Percentiles rank a stretch among this genome's conserved stretches.
Evolutionary conservation across 2,888 invertebrate species (phyloP).

Genomic region (Heteromyza rotundicornis): DNA sequence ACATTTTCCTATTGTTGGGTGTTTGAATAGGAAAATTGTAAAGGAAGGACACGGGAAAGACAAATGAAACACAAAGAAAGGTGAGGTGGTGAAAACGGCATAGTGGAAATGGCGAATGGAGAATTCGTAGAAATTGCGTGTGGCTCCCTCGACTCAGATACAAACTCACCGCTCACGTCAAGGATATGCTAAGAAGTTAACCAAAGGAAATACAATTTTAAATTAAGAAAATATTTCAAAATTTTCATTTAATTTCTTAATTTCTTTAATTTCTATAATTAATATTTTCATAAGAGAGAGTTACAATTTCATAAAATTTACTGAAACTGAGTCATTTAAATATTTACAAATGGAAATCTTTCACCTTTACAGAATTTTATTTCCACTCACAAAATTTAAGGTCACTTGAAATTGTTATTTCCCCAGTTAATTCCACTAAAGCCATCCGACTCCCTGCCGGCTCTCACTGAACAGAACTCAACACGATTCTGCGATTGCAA

Average conservation of each 20-base stretch:
- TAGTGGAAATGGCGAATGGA: neutral
- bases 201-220: neutral
- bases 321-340: too few species aligned
- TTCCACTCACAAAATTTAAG: too few species aligned
- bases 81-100: neutral
- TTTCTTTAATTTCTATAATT: too few species aligned
- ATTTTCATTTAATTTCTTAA: too few species aligned
- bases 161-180: neutral
- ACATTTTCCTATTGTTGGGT: neutral
- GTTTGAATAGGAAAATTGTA: neutral
- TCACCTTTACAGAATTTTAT: too few species aligned
- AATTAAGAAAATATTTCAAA: neutral
- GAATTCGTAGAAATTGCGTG: neutral
- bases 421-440: neutral
- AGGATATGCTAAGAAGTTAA: neutral
- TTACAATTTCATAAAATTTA: neutral
- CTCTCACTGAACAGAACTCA: too few species aligned
- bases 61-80: neutral
- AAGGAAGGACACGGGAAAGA: slow-evolving; percentile 11
- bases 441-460: neutral
- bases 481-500: too few species aligned
- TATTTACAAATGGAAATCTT: too few species aligned
- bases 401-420: neutral
- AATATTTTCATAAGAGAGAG: neutral
- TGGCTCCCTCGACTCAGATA: neutral